Conservation (phyloP, 1,140 invertebrate genomes). For the Drosophila sechellia region DNA sequence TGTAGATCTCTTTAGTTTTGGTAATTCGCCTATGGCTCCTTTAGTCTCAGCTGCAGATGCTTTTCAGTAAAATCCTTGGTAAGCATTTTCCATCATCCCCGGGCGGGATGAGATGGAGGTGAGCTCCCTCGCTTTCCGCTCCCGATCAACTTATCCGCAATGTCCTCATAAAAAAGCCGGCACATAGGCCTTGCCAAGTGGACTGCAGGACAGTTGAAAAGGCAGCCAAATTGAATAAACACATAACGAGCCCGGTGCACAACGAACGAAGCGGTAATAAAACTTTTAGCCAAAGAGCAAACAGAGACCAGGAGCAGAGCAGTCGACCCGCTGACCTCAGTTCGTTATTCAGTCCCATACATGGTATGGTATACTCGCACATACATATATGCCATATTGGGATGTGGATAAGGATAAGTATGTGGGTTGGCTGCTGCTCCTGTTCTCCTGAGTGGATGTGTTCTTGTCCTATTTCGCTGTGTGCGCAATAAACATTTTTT, state of each 20-base stretch:
- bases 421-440: constrained; percentile 6
- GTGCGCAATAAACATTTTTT: constrained; percentile 64
- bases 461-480: constrained; percentile 49
- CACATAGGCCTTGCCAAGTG: constrained; percentile 46
- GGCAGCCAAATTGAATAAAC: constrained; percentile 75
- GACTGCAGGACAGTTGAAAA: constrained; percentile 22
- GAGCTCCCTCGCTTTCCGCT: constrained; percentile 1
- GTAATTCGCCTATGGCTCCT: not conserved
- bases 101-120: constrained; percentile 2
- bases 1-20: not conserved
- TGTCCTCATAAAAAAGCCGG: constrained; percentile 53
- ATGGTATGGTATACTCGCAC: not conserved
- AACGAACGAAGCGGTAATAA: constrained; percentile 71
- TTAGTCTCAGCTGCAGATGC: too few relatives aligned
- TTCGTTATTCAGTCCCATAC: constrained; percentile 57
- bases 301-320: constrained; percentile 32
- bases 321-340: constrained; percentile 57
- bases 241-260: constrained; percentile 75
- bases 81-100: constrained; percentile 14
- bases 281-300: constrained; percentile 72
- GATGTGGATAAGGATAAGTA: constrained; percentile 15
- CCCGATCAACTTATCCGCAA: constrained; percentile 63
- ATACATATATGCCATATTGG: constrained; percentile 10
- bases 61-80: not conserved
- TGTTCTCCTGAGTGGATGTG: constrained; percentile 22